A percentile compares a stretch with the other conserved stretches of the same genome.
Conservation (phyloP, 2,113 vertebrate species). For the Clarias gariepinus region DNA sequence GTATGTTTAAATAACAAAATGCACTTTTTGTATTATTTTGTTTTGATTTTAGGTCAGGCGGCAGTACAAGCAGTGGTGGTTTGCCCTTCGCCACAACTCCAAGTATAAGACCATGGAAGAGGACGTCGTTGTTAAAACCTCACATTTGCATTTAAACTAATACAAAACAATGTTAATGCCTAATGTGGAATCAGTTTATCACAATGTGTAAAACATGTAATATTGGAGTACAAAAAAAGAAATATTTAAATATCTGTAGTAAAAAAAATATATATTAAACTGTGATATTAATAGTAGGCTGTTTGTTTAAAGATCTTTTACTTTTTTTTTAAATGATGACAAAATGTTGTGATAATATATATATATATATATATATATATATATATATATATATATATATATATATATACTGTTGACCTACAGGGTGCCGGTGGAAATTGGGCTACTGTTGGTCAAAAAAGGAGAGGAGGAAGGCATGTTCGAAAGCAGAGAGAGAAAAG, state of each 20-base stretch:
- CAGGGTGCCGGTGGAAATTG: too few relatives aligned
- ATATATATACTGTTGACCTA: too few relatives aligned
- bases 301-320: background rate
- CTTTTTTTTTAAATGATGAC: background rate
- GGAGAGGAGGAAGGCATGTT: too few relatives aligned
- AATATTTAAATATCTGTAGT: background rate
- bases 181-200: background rate
- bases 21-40: background rate
- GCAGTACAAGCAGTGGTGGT: slow-evolving; percentile 28
- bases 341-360: background rate
- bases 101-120: background rate
- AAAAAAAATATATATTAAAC: background rate
- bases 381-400: too few relatives aligned
- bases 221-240: background rate
- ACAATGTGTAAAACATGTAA: background rate
- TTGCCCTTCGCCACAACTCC: background rate
- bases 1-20: background rate
- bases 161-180: background rate
- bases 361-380: too few relatives aligned
- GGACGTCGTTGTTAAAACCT: background rate
- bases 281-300: background rate
- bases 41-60: slow-evolving; percentile 7
- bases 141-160: background rate
- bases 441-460: too few relatives aligned
- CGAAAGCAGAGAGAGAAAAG: too few relatives aligned